Evolutionary conservation across 2,113 vertebrate genomes (phyloP), one percentile per base, ranked within the genome.

Genomic region (Corvus moneduloides): DNA sequence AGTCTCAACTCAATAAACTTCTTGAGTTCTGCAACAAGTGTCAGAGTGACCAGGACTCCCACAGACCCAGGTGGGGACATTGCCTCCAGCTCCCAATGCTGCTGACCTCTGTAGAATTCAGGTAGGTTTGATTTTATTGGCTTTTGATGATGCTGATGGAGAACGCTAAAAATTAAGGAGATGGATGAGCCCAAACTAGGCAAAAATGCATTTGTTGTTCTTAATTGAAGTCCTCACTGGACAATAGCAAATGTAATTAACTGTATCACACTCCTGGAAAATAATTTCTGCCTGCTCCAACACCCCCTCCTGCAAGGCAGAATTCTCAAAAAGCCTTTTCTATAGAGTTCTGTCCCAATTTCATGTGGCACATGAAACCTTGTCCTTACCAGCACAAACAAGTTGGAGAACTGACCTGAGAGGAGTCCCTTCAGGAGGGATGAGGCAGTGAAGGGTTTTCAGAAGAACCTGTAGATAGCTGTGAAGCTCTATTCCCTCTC

Each of bases 301-400:
- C 14, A 46, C 12, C 3, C 2, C 0, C 4, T 73, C 10, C 26
- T 54, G 19, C 1, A 3, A 68, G 49, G 54, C 2, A 1, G 35
- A 61, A 51, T 71, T 14, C 16, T 84, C 46, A 49, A 51, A 80
- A 79, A 4, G 16, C 13, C 9, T 27, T 44, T 90, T 64, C 56
- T 68, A 41, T 33, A 69, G 27, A 68, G 68, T 39, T 73, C 30
- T 92, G 17, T 12, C 32, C 19, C 8, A 37, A 3, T 52, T 7
- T 35, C 15, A 5, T 2, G 5, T 22, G 17, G 43, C 18, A 62
- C 23, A 32, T 3, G 6, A 55, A 41, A 69, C 39, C 33, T 75
- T 82, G 30, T 68, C 56, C 43, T 77, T 37, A 18, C 7, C 30
- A 58, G 32, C n/a, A 43, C 20, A 63, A 33, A 62, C 5, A 3